A percentile compares a stretch with the other conserved stretches of the same genome.
These are phyloP conservation scores for Apamea crenata DNA, from an alignment of 2,888 invertebrate species.

Conservation along the genomic window DNA sequence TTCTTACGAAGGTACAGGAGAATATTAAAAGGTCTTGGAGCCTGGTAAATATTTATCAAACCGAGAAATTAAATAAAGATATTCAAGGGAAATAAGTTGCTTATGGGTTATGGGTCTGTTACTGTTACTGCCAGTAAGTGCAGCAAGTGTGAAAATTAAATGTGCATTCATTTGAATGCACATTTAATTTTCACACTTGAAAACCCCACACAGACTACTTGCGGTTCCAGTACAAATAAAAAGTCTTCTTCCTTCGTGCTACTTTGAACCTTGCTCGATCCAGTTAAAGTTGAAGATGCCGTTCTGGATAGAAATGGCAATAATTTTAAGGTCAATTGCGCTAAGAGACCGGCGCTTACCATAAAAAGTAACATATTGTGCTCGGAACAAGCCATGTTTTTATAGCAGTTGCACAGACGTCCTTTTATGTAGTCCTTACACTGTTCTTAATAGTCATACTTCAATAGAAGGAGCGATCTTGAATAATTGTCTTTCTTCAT, in stretches of 20 bases:
- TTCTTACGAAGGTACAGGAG: not conserved
- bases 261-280: constrained; percentile 28
- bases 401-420: constrained; percentile 19
- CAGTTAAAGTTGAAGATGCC: constrained; percentile 37
- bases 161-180: too few species aligned
- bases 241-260: constrained; percentile 6
- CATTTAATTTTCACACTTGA: constrained; percentile 35
- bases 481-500: not conserved
- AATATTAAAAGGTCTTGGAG: not conserved
- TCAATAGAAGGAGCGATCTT: constrained; percentile 12
- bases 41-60: not conserved
- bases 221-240: constrained; percentile 18
- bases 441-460: not conserved
- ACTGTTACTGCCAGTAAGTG: not conserved
- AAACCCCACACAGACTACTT: constrained; percentile 9
- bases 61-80: not conserved
- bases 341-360: constrained; percentile 32
- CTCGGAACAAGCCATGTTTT: constrained; percentile 29
- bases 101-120: not conserved
- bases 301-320: not conserved
- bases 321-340: constrained; percentile 47
- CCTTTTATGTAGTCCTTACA: constrained; percentile 21
- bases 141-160: too few species aligned
- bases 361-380: constrained; percentile 50
- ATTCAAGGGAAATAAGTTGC: not conserved